Percentiles rank a stretch among this genome's conserved stretches.
These are phyloP conservation scores for Epizoanthus rinbou DNA, from an alignment of 92 coral and sea anemone genomes.

Conservation along the genomic window DNA sequence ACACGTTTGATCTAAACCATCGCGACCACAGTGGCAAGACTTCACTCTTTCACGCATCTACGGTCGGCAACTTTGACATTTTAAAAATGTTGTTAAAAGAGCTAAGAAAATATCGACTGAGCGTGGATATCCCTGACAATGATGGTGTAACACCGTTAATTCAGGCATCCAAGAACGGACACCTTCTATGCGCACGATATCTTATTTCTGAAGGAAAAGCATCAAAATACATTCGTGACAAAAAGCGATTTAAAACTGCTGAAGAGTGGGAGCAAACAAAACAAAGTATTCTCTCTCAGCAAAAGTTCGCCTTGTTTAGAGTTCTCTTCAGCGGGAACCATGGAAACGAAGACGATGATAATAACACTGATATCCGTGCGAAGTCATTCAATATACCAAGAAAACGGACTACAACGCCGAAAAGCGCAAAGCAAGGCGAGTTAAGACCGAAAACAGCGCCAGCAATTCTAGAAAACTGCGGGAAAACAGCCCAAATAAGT, in stretches of 20 bases:
- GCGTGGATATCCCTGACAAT: constrained; percentile 66
- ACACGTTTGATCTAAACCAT: constrained; percentile 61
- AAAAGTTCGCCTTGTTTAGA: constrained; percentile 26
- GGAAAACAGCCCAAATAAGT: neutral
- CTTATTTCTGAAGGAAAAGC: constrained; percentile 75
- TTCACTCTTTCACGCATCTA: constrained; percentile 70
- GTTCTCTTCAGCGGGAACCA: constrained; percentile 1
- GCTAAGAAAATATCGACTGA: constrained; percentile 58
- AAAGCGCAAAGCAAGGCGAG: neutral
- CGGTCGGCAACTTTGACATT: constrained; percentile 62
- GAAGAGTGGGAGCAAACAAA: constrained; percentile 67
- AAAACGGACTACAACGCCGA: neutral
- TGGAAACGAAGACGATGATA: constrained; percentile 6
- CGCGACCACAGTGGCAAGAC: constrained; percentile 67
- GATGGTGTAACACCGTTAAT: constrained; percentile 70
- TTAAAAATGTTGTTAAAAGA: constrained; percentile 46
- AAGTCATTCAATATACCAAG: neutral
- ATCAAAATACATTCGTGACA: constrained; percentile 58
- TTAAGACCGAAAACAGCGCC: constrained; percentile 32
- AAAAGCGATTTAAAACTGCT: constrained; percentile 58
- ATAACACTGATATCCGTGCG: neutral
- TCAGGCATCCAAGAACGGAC: constrained; percentile 63
- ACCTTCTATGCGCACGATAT: constrained; percentile 58
- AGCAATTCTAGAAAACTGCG: neutral
- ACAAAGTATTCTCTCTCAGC: constrained; percentile 28